A percentile compares a stretch with the other conserved stretches of the same genome.
These are phyloP conservation scores for Denticeps clupeoides DNA, from an alignment of 2,797 vertebrate species.

Conservation along the genomic window DNA sequence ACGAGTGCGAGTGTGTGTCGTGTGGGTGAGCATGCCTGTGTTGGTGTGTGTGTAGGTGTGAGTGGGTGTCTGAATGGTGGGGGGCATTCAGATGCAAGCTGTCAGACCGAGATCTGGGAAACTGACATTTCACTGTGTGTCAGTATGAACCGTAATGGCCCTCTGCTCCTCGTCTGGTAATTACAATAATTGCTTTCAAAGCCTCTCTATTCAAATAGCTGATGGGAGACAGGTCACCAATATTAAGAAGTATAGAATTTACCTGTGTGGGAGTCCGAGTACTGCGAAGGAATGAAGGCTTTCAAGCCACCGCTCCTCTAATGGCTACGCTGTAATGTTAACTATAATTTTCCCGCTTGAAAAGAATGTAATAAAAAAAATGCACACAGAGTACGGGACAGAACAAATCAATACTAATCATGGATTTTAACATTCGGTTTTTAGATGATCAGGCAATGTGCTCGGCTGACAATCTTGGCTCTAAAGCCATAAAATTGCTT, in stretches of 20 bases:
- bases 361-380: too few species aligned
- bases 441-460: too few species aligned
- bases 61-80: not conserved
- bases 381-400: too few species aligned
- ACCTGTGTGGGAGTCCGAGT: not conserved
- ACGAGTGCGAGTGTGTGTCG: not conserved
- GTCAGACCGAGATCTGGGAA: not conserved
- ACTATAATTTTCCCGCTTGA: too few species aligned
- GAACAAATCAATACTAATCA: too few species aligned
- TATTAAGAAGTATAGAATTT: too few species aligned
- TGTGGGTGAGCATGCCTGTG: not conserved
- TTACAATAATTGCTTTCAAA: constrained; percentile 26
- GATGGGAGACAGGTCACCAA: not conserved
- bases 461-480: too few species aligned
- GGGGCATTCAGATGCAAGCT: not conserved
- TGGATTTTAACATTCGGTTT: too few species aligned
- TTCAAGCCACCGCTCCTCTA: too few species aligned
- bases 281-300: not conserved
- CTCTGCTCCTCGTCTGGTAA: constrained; percentile 18
- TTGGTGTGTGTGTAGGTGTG: not conserved
- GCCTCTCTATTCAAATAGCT: not conserved
- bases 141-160: constrained; percentile 22
- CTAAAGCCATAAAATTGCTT: too few species aligned
- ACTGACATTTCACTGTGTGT: constrained; percentile 13
- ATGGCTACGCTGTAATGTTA: too few species aligned